A percentile compares a stretch with the other conserved stretches of the same genome.
phyloP scores from a whole-genome alignment of 2,113 vertebrate species.

The Sitta europaea region DNA sequence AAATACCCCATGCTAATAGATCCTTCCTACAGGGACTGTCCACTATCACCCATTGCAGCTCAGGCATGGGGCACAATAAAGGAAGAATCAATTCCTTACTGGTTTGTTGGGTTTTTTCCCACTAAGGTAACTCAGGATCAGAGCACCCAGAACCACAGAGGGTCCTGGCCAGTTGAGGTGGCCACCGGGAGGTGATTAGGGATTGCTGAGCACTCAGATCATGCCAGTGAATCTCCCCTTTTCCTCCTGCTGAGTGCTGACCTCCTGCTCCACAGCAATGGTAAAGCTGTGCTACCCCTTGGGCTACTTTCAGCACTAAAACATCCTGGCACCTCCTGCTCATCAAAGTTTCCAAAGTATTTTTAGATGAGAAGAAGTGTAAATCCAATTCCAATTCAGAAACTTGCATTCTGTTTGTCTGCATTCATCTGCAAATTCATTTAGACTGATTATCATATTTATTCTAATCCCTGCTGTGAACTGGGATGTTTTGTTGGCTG shows the following conservation, averaged over 20 bases:
- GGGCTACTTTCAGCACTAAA: neutral
- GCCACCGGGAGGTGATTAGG: neutral
- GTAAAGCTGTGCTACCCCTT: neutral
- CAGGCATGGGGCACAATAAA: neutral
- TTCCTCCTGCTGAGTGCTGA: neutral
- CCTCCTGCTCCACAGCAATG: rapidly evolving
- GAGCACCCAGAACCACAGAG: neutral
- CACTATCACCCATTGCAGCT: neutral
- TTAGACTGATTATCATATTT: neutral
- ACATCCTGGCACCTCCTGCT: neutral
- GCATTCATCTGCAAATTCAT: neutral
- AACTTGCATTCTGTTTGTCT: neutral
- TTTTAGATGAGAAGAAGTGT: neutral
- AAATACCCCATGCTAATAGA: neutral
- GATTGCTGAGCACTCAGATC: neutral
- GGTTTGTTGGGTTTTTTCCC: neutral
- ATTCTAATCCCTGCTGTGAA: neutral
- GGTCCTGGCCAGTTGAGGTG: neutral
- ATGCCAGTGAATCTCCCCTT: neutral
- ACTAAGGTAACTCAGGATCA: neutral
- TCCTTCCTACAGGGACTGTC: neutral
- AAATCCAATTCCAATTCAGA: neutral
- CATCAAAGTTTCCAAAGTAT: neutral
- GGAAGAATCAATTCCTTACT: neutral
- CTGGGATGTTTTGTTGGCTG: neutral